phyloP scores from a whole-genome alignment of 1,140 invertebrate genomes.

The Drosophila tristis region DNA sequence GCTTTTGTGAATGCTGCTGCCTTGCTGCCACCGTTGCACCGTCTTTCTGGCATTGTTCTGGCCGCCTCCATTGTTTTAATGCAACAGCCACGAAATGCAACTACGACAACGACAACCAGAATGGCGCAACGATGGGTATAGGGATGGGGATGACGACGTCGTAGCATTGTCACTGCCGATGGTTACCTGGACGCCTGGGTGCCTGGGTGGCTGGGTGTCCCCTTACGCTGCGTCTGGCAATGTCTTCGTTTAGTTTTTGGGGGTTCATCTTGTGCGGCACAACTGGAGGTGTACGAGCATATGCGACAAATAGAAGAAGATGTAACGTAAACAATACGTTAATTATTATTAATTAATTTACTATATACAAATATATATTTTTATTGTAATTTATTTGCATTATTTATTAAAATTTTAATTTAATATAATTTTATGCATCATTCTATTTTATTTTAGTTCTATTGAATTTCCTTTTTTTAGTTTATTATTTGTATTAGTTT shows the following conservation, averaged over 20 bases:
- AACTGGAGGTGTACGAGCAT: too few relatives aligned
- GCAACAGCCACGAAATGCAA: conserved; percentile 67
- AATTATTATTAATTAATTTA: too few relatives aligned
- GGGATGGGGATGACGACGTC: neutral
- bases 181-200: conserved; percentile 51
- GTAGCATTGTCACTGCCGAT: conserved; percentile 50
- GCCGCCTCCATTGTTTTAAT: conserved; percentile 43
- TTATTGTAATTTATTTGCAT: too few relatives aligned
- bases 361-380: too few relatives aligned
- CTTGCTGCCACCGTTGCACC: neutral
- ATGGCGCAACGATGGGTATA: neutral
- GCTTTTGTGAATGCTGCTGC: conserved; percentile 32
- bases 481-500: too few relatives aligned
- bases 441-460: too few relatives aligned
- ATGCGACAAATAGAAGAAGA: too few relatives aligned
- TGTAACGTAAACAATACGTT: too few relatives aligned
- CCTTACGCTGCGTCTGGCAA: neutral
- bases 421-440: too few relatives aligned
- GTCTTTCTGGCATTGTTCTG: conserved; percentile 52
- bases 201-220: conserved; percentile 17
- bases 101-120: conserved; percentile 16
- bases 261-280: neutral
- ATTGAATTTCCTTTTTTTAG: neutral
- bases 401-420: too few relatives aligned
- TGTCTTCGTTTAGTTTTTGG: conserved; percentile 29